These are phyloP conservation scores for Ictidomys tridecemlineatus DNA, from an alignment of 2,113 vertebrate species.

Conservation along the genomic window DNA sequence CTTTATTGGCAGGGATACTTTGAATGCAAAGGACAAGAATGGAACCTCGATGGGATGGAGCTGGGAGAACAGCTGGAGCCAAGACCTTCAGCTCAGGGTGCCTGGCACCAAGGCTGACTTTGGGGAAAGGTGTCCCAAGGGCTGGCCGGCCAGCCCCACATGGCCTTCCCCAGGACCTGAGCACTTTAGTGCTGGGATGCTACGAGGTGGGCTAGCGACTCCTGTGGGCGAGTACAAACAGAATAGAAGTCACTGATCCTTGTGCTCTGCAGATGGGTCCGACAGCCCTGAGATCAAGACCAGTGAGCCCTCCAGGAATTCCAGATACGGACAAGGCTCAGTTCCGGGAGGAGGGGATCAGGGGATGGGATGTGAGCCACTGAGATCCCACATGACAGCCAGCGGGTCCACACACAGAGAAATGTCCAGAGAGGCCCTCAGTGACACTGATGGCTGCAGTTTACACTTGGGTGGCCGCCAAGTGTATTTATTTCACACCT, in stretches of 20 bases:
- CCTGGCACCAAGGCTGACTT: neutral
- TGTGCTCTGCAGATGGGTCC: neutral
- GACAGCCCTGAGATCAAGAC: neutral
- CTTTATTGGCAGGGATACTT: constrained; percentile 19
- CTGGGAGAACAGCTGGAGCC: neutral
- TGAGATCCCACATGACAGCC: neutral
- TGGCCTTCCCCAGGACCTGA: neutral
- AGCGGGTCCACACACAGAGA: neutral
- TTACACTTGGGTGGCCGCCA: neutral
- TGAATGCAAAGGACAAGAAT: neutral
- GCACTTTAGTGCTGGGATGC: neutral
- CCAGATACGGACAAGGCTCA: neutral
- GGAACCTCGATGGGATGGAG: neutral
- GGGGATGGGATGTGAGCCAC: neutral
- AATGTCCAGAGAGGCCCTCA: neutral
- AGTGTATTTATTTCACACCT: neutral
- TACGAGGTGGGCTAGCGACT: neutral
- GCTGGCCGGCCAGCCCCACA: too few relatives aligned
- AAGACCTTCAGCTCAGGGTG: neutral
- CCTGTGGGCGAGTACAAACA: neutral
- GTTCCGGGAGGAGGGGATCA: neutral
- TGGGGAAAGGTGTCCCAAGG: neutral
- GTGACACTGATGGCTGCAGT: neutral
- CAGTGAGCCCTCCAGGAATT: neutral
- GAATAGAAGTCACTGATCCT: neutral